Percentiles rank a stretch among this genome's conserved stretches.
Evolutionary conservation across 2,888 invertebrate genomes (phyloP).

Genomic region (Salticus scenicus): DNA sequence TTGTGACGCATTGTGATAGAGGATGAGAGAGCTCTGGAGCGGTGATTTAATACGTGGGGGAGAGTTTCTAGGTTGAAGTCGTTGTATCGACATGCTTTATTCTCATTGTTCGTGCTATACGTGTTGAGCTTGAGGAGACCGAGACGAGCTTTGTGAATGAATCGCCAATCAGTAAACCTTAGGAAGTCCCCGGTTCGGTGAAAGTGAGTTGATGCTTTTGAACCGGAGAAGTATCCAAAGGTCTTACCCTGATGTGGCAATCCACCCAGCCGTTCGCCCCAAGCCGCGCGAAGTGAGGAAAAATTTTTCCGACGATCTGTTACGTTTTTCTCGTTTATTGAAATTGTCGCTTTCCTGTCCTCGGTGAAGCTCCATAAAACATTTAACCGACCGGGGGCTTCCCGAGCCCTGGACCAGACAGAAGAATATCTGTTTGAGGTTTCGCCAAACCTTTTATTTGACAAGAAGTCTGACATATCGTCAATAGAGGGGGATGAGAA

Average conservation of each 20-base stretch:
- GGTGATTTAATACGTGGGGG: slow-evolving; percentile 21
- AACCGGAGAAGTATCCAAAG: no score
- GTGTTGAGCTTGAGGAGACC: not conserved
- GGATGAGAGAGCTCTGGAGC: not conserved
- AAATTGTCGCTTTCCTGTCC: not conserved
- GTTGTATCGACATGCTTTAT: not conserved
- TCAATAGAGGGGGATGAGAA: not conserved
- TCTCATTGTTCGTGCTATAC: not conserved
- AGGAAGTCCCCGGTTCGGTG: not conserved
- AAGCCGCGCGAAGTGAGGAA: not conserved
- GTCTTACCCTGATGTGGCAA: not conserved
- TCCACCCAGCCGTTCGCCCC: not conserved
- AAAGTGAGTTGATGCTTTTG: not conserved
- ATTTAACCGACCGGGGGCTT: not conserved
- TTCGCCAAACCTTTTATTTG: no score
- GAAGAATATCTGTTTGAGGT: not conserved
- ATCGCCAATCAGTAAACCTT: not conserved
- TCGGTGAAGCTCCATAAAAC: not conserved
- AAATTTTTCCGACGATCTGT: not conserved
- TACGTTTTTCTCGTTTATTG: not conserved
- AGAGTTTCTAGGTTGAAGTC: not conserved
- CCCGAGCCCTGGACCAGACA: not conserved
- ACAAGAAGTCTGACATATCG: not conserved
- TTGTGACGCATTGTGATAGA: not conserved
- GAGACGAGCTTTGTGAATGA: slow-evolving; percentile 1